phyloP scores from a whole-genome alignment of 2,888 invertebrate genomes.

The Drosophila mayaguana region DNA sequence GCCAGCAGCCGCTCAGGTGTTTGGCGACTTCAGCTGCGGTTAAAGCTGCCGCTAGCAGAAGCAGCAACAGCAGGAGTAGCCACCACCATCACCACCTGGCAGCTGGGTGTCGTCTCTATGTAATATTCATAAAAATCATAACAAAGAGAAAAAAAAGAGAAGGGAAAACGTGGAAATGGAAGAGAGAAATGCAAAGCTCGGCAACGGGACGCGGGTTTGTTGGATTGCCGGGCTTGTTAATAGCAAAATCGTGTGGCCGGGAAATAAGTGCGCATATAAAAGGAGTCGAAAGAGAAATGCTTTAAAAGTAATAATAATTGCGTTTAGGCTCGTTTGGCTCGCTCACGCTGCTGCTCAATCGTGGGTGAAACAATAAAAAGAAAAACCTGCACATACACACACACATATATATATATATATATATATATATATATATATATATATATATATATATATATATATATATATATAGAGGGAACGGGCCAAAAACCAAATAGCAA shows the following conservation, averaged over 20 bases:
- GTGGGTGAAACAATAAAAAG: conserved; percentile 83
- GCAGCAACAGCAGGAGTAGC: conserved; percentile 4
- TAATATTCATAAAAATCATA: conserved; percentile 71
- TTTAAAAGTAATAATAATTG: conserved; percentile 80
- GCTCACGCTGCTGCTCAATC: conserved; percentile 75
- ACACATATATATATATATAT: background rate
- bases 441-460: background rate
- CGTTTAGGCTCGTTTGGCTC: conserved; percentile 67
- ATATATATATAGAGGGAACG: background rate
- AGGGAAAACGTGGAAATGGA: background rate
- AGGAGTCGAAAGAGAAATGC: conserved; percentile 59
- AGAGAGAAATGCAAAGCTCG: conserved; percentile 47
- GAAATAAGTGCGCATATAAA: conserved; percentile 74
- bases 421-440: background rate
- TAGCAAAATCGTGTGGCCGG: conserved; percentile 74
- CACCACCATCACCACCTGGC: conserved; percentile 11
- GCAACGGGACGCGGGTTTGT: conserved; percentile 17
- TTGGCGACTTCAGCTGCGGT: conserved; percentile 17
- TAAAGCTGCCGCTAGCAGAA: conserved; percentile 27
- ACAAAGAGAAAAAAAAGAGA: conserved; percentile 8
- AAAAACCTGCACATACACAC: conserved; percentile 67
- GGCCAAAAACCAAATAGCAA: conserved; percentile 77
- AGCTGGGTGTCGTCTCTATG: conserved; percentile 32
- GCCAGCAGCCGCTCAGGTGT: conserved; percentile 64
- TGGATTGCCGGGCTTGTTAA: conserved; percentile 53